Conservation (phyloP, 2,888 invertebrate species). For the Phortica magna region DNA sequence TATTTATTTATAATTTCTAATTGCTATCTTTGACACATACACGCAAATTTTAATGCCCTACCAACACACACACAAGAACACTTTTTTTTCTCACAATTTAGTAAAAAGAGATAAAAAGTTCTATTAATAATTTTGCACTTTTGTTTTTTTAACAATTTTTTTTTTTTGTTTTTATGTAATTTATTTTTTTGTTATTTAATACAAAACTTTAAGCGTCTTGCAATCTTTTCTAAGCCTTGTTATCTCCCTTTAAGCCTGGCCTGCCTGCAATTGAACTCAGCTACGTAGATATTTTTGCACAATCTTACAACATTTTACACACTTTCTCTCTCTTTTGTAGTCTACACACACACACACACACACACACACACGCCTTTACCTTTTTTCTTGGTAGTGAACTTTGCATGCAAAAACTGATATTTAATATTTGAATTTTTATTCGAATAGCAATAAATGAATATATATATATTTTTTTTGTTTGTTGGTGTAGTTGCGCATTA, state of each 20-base stretch:
- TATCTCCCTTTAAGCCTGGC: not conserved
- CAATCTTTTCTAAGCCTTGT: slow-evolving; percentile 11
- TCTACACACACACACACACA: not conserved
- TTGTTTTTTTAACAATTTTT: slow-evolving; percentile 23
- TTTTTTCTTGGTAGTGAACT: too few species aligned
- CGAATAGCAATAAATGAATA: too few species aligned
- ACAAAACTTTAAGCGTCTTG: slow-evolving; percentile 10
- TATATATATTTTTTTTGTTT: too few species aligned
- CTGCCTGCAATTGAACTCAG: not conserved
- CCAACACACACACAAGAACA: slow-evolving; percentile 30
- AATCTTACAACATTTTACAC: not conserved
- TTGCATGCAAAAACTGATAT: too few species aligned
- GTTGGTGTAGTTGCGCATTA: too few species aligned
- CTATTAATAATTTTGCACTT: slow-evolving; percentile 23
- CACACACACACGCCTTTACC: too few species aligned
- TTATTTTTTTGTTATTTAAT: slow-evolving; percentile 28
- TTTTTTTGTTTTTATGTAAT: slow-evolving; percentile 4
- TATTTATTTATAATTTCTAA: slow-evolving; percentile 31
- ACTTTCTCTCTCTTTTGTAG: slow-evolving; percentile 2
- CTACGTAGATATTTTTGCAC: not conserved
- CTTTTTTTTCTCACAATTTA: not conserved
- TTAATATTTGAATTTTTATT: too few species aligned
- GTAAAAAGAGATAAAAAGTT: not conserved
- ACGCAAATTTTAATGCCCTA: slow-evolving; percentile 15
- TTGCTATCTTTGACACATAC: slow-evolving; percentile 32